These are phyloP conservation scores for Myotis findleyi DNA, from an alignment of 2,797 vertebrate genomes.

Conservation along the genomic window DNA sequence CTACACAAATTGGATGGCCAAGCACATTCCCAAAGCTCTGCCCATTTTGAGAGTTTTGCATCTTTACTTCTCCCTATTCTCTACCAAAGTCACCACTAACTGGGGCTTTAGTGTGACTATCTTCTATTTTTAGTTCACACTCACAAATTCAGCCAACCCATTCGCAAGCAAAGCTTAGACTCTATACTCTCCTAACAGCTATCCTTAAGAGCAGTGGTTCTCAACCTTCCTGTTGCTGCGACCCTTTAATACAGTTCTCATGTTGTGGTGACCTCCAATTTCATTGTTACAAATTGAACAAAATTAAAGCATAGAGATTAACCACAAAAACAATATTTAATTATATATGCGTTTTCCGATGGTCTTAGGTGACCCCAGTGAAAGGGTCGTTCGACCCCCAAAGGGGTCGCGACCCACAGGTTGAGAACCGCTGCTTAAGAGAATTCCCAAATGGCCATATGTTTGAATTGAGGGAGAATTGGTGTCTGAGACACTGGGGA, in stretches of 20 bases:
- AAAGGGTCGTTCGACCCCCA: too few relatives aligned
- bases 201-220: background rate
- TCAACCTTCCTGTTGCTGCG: too few relatives aligned
- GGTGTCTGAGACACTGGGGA: background rate
- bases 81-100: background rate
- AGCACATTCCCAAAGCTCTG: background rate
- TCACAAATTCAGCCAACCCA: background rate
- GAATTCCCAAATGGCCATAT: background rate
- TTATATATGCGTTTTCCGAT: too few relatives aligned
- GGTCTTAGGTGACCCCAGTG: too few relatives aligned
- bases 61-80: background rate
- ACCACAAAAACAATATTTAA: too few relatives aligned
- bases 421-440: background rate
- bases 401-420: too few relatives aligned
- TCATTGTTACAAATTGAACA: too few relatives aligned
- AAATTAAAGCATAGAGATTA: too few relatives aligned
- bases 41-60: background rate
- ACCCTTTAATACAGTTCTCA: too few relatives aligned
- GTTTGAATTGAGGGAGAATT: background rate
- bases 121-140: background rate
- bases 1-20: background rate
- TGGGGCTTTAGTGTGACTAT: background rate
- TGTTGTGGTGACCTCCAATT: too few relatives aligned
- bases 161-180: background rate
- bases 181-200: background rate